Evolutionary conservation across 2,797 vertebrate species (phyloP).

Genomic region (Sibirionetta formosa): DNA sequence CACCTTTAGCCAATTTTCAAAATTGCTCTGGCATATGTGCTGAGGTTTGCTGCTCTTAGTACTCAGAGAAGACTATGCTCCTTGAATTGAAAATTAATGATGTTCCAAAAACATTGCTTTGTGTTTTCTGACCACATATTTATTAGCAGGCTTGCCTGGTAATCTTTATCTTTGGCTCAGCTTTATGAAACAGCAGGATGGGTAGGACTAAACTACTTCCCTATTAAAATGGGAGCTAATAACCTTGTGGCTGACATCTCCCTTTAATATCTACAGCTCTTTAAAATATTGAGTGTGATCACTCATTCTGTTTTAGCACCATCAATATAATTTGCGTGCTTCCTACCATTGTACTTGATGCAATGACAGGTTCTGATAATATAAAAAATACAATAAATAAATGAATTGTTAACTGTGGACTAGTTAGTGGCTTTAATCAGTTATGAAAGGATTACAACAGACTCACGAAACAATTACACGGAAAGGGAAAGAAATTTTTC

Average conservation of each 20-base stretch:
- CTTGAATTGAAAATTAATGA: not conserved
- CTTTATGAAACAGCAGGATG: not conserved
- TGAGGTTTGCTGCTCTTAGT: not conserved
- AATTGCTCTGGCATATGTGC: not conserved
- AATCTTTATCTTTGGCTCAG: not conserved
- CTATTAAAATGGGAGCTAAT: not conserved
- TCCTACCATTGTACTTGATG: not conserved
- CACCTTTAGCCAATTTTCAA: not conserved
- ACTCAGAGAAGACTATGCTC: not conserved
- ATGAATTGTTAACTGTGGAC: not conserved
- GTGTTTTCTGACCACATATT: not conserved
- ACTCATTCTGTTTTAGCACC: not conserved
- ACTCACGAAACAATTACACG: not conserved
- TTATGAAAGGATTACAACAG: not conserved
- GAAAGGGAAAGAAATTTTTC: not conserved
- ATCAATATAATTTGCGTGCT: not conserved
- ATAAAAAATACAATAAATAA: not conserved
- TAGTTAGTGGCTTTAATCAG: not conserved
- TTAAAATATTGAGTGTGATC: not conserved
- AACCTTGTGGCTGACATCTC: not conserved
- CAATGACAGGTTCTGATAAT: not conserved
- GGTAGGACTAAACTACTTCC: not conserved
- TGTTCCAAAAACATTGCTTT: not conserved
- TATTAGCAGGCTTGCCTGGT: not conserved
- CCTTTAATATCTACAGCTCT: not conserved